phyloP scores from a whole-genome alignment of 2,797 vertebrate genomes.

The Danio tinwini region DNA sequence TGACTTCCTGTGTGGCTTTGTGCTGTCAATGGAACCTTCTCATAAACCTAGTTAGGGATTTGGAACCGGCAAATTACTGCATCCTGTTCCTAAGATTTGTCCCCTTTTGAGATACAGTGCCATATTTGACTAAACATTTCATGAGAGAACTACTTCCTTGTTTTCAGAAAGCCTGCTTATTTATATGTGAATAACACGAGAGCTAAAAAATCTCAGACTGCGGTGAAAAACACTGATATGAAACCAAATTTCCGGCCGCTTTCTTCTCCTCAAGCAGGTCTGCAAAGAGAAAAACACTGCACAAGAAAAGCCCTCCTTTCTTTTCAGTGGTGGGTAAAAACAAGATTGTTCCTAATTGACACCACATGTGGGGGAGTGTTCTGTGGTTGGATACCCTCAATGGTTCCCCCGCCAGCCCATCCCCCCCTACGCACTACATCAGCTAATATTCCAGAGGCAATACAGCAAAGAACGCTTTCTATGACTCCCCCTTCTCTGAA shows the following conservation, averaged over 20 bases:
- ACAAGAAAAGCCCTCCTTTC: slow-evolving; percentile 77
- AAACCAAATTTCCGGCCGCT: slow-evolving; percentile 59
- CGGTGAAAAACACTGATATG: slow-evolving; percentile 66
- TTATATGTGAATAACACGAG: slow-evolving; percentile 45
- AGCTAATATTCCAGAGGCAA: slow-evolving; percentile 79
- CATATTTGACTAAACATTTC: slow-evolving; percentile 28
- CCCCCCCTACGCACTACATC: slow-evolving; percentile 70
- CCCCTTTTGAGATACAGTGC: slow-evolving; percentile 17
- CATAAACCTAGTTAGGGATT: slow-evolving; percentile 40
- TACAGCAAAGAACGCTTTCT: slow-evolving; percentile 63
- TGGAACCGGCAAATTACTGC: slow-evolving; percentile 12
- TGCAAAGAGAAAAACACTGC: slow-evolving; percentile 68
- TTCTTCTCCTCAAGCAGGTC: slow-evolving; percentile 58
- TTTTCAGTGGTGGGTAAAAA: slow-evolving; percentile 83
- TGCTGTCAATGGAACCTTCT: slow-evolving; percentile 50
- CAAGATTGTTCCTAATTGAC: slow-evolving; percentile 88
- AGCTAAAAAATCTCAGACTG: slow-evolving; percentile 43
- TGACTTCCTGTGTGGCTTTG: slow-evolving; percentile 60
- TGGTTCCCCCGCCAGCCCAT: slow-evolving; percentile 67
- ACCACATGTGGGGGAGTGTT: slow-evolving; percentile 86
- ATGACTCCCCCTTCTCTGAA: slow-evolving; percentile 53
- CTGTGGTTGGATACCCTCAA: slow-evolving; percentile 80
- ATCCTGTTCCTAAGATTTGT: slow-evolving; percentile 20
- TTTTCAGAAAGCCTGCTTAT: slow-evolving; percentile 39
- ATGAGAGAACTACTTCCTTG: slow-evolving; percentile 22